These are phyloP conservation scores for Matsumyia berberina DNA, from an alignment of 2,888 invertebrate genomes.

Conservation along the genomic window DNA sequence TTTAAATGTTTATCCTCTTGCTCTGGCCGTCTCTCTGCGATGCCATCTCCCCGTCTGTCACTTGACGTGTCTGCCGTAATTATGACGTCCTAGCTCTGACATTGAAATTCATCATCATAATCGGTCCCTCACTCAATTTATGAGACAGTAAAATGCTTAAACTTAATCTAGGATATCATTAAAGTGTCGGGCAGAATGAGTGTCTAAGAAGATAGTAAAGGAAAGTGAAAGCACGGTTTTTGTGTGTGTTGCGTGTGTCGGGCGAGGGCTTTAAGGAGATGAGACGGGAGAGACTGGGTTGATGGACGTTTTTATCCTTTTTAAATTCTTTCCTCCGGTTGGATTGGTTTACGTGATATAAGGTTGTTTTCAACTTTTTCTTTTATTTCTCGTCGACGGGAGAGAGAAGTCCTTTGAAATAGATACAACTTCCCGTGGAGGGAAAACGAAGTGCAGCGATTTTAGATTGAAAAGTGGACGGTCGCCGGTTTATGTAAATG, in stretches of 20 bases:
- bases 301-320: slow-evolving; percentile 36
- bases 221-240: not conserved
- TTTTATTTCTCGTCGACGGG: too few relatives aligned
- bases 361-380: too few relatives aligned
- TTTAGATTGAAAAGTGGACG: too few relatives aligned
- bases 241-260: not conserved
- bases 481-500: too few relatives aligned
- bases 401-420: too few relatives aligned
- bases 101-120: slow-evolving; percentile 67
- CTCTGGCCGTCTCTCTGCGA: not conserved
- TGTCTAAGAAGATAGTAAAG: slow-evolving; percentile 33
- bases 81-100: slow-evolving; percentile 50
- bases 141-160: slow-evolving; percentile 56
- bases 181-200: slow-evolving; percentile 58
- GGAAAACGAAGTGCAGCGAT: too few relatives aligned
- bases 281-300: slow-evolving; percentile 4
- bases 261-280: not conserved
- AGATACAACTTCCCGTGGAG: too few relatives aligned
- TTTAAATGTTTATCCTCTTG: slow-evolving; percentile 17
- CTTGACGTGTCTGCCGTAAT: slow-evolving; percentile 61
- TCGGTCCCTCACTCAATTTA: slow-evolving; percentile 58
- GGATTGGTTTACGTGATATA: not conserved
- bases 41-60: slow-evolving; percentile 46
- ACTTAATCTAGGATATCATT: slow-evolving; percentile 60
- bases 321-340: not conserved